Evolutionary conservation across 1,140 invertebrate species (phyloP), one percentile per base, ranked within the genome.

Genomic region (Latrodectus geometricus): DNA sequence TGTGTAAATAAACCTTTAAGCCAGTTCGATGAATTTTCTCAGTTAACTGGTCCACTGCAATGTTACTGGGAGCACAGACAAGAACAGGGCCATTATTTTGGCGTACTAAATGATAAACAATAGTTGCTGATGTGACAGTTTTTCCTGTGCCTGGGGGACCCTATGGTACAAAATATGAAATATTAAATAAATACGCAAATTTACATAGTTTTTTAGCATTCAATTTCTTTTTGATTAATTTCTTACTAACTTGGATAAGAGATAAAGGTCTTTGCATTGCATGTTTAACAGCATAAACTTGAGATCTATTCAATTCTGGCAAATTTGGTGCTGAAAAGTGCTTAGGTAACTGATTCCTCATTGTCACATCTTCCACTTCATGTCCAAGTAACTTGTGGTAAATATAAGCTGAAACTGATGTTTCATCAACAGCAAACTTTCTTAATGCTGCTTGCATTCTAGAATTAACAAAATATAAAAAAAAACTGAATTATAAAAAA

Each of bases 11-110:
- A 87, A 92, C 96, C 92, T 99, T 99, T 15, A 99, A 92, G 68
- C 98, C 98, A 21, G 98, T 99, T 88, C 95, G 94, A 91, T 99
- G 98, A 74, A 99, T 99, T 91, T 99, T 99, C 91, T 99, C 98
- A 0, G 98, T 99, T 4, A 99, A 92, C 90, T 99, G 99, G 92
- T 99, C 99, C 0, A 99, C 99, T 69, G 99, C 99, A 12, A 98
- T 99, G 90, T 99, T 99, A 21, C 97, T 98, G 0, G 99, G 99
- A 4, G 98, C 98, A 92, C 98, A 99, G 0, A 99, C 99, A 0
- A 99, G 91, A 0, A 99, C 97, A 0, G 98, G 97, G 4, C 97
- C 97, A 73, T 92, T 91, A 9, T 95, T 96, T 90, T 98, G 97
- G 91, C 98, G 96, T 0, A 98, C 97, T 54, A 99, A 92, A 91